These are phyloP conservation scores for Erebia palarica DNA, from an alignment of 2,888 invertebrate genomes.

Conservation along the genomic window DNA sequence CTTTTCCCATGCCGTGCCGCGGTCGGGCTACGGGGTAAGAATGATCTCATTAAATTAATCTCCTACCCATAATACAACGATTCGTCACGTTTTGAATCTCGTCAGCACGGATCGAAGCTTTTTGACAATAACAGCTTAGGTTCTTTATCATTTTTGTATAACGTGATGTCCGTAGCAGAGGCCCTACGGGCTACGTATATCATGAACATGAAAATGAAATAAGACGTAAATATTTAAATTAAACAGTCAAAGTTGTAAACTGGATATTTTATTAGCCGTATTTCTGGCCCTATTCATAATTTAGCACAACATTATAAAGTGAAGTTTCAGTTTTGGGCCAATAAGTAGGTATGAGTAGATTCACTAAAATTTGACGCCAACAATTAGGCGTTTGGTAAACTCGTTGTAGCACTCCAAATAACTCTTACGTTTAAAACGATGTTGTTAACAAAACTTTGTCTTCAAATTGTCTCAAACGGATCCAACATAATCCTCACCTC, in stretches of 20 bases:
- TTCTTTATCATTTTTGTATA: too few relatives aligned
- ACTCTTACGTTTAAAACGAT: constrained; percentile 26
- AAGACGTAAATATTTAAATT: too few relatives aligned
- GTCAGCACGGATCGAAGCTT: constrained; percentile 47
- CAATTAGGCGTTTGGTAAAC: not conserved
- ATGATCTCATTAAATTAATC: constrained; percentile 74
- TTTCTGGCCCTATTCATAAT: too few relatives aligned
- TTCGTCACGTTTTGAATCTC: constrained; percentile 67
- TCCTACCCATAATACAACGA: constrained; percentile 67
- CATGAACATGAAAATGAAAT: too few relatives aligned
- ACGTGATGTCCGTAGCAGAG: too few relatives aligned
- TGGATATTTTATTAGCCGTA: too few relatives aligned
- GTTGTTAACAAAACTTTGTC: constrained; percentile 43
- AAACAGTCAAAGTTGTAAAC: too few relatives aligned
- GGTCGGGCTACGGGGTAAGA: constrained; percentile 55
- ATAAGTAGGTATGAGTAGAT: too few relatives aligned
- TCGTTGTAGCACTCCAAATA: not conserved
- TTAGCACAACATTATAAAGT: too few relatives aligned
- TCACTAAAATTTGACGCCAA: too few relatives aligned
- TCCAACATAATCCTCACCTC: constrained; percentile 45
- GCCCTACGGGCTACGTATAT: too few relatives aligned
- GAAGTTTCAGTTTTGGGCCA: too few relatives aligned
- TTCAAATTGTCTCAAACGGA: constrained; percentile 44
- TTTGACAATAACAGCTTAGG: not conserved
- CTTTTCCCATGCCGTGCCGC: constrained; percentile 71